Percentiles rank a stretch among this genome's conserved stretches.
These are phyloP conservation scores for Xestia c-nigrum DNA, from an alignment of 2,888 invertebrate genomes.

Conservation along the genomic window DNA sequence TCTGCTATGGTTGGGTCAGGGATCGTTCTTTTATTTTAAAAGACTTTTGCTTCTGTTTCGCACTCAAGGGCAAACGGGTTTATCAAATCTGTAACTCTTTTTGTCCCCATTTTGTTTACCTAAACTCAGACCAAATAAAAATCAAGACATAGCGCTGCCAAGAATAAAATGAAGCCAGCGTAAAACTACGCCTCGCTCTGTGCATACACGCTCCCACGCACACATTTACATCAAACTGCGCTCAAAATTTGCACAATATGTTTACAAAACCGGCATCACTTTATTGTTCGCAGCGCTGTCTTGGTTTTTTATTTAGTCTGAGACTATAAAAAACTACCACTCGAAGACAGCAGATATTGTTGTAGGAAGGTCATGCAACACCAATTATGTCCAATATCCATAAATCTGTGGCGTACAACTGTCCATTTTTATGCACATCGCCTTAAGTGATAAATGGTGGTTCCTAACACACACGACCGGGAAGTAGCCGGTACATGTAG, in stretches of 20 bases:
- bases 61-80: not conserved
- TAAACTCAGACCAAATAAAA: too few relatives aligned
- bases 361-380: constrained; percentile 24
- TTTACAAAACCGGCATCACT: too few relatives aligned
- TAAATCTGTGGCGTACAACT: constrained; percentile 72
- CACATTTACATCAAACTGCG: too few relatives aligned
- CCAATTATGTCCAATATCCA: constrained; percentile 66
- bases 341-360: constrained; percentile 7
- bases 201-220: too few relatives aligned
- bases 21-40: constrained; percentile 14
- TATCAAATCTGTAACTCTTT: not conserved
- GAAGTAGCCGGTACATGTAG: constrained; percentile 73
- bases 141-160: too few relatives aligned
- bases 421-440: constrained; percentile 73
- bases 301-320: too few relatives aligned
- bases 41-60: constrained; percentile 8
- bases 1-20: constrained; percentile 12
- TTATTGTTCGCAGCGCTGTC: too few relatives aligned
- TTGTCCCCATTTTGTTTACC: not conserved
- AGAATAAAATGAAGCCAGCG: too few relatives aligned
- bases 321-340: not conserved
- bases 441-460: constrained; percentile 81
- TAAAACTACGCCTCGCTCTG: too few relatives aligned
- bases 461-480: constrained; percentile 73
- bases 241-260: too few relatives aligned